Base-by-base conservation (phyloP, 2,888 invertebrate genomes). In the Lasius fuliginosus region DNA sequence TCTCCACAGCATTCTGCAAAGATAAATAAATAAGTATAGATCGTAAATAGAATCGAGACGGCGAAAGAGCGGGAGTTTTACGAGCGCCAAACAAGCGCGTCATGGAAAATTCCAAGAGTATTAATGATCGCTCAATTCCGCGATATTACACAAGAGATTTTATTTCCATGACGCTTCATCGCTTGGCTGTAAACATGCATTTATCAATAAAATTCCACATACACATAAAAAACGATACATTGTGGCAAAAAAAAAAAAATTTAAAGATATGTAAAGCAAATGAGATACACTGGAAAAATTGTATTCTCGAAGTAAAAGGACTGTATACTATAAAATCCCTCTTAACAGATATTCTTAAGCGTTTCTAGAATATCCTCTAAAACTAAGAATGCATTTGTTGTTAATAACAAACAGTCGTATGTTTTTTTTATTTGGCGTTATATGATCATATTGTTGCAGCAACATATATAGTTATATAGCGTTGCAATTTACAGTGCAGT, bases 1-100 rank as follows among this genome's bases (percentile, higher is more conserved):
- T 94, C 90, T 89, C 89, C 92, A 92, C 92, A 90, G 94, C 95
- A 94, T 95, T 93, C 94, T 94, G 92, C 56, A 94, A 93, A 82
- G 2, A 76, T 23, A 33, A 15, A 86, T 84, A 89, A 86, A 86
- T 46, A 84, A 73, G 82, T 33, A 49, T 62, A 6, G 33, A 11
- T 40, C 40, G 12, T 36, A 62, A 53, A 68, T 60, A 60, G n/a
- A n/a, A 60, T 27, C 23, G 23, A 46, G 1, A 33, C 27, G 36
- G 18, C 27, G 65, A 8, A 30, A 58, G 64, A 36, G 30, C 12
- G 11, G 12, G 12, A 11, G 58, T 82, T 82, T 71, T 49, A 71
- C 5, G 56, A n/a, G 49, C 33, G 40, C 3, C 23, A n/a, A 65
- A 77, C 40, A 40, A 65, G 76, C 12, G 58, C 6, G 5, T 82